Base-by-base conservation (phyloP, 2,113 vertebrate genomes). In the Diadophis punctatus region DNA sequence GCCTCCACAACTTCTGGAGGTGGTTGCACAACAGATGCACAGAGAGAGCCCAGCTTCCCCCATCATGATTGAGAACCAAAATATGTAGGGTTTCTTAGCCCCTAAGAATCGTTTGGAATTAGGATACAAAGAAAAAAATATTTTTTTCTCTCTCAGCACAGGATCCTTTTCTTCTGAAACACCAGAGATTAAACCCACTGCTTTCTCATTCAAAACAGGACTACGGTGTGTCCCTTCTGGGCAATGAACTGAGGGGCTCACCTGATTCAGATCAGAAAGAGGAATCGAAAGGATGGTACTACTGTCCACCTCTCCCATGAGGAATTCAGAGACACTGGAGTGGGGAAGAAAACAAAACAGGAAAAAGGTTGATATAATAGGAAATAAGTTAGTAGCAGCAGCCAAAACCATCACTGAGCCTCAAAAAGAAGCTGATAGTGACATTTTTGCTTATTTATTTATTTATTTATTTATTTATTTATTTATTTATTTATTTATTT, bases 221-320 rank as follows among this genome's bases (percentile, higher is more conserved):
- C 34, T 22, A n/a, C n/a, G n/a, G n/a, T n/a, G 18, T 9, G 34
- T 80, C 68, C 34, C 7, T 80, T 39, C 20, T 4, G 74, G 34
- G 63, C 63, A 34, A 74, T 18, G 63, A 74, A 74, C n/a, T 18
- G 12, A 74, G n/a, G 0, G 11, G 1, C 98, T 98, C 96, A 99
- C 99, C 98, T 99, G 98, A 97, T 98, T 98, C 93, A 98, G 98
- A 96, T 99, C 99, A 0, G 98, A 98, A 1, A 97, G 99, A 34
- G 98, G 97, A 94, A 99, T 97, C 0, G 99, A 99, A 93, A 99
- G 98, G 93, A 99, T 95, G 0, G 99, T 99, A 96, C 98, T 99
- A 97, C 98, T 99, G 97, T 99, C 99, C 96, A 99, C 98, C 93
- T 99, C 99, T 1, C 99, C 99, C 99, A 99, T 99, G 97, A 99